Base-by-base conservation (phyloP, 2,113 vertebrate genomes). In the Neotragus pygmaeus region DNA sequence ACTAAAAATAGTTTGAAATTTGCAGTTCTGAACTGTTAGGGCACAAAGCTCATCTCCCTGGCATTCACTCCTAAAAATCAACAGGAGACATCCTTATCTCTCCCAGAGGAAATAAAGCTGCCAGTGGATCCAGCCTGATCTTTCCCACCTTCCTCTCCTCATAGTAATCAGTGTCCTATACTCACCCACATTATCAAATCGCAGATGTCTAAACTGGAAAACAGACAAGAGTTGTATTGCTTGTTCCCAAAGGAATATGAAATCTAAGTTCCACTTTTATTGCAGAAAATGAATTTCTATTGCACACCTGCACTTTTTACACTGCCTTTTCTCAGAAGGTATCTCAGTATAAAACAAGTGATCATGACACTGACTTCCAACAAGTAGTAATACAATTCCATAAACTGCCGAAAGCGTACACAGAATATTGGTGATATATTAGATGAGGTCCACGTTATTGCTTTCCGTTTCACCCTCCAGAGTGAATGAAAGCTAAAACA, bases 271-370 rank as follows among this genome's bases (percentile, higher is more conserved):
- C 21, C 14, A 80, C 58, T 88, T 88, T 92, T 84, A 94, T 23
- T 90, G 57, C 30, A 94, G 57, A 95, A 95, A 97, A 96, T 91
- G 58, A 93, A 91, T 93, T 96, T 91, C 60, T 49, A 77, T 23
- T 89, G 86, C 21, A 91, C 53, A 93, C 49, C 85, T 49, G 90
- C 11, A 96, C n/a, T 86, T 93, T 39, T 90, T 86, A 82, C 39
- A 95, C 45, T 84, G 47, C 55, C 43, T 83, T 45, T 97, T 96
- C 94, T 89, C 88, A 96, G 64, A 96, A 89, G 47, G 16, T 19
- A 91, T 58, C 55, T 88, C 82, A n/a, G 21, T 86, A 58, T 53
- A 89, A 95, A 88, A 95, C 25, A 85, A 91, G 58, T 80, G 93
- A 89, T 70, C 90, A 88, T 4, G 6, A 88, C 6, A 57, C 12